Base-by-base conservation (phyloP, 2,113 vertebrate genomes). In the Anseranas semipalmata region DNA sequence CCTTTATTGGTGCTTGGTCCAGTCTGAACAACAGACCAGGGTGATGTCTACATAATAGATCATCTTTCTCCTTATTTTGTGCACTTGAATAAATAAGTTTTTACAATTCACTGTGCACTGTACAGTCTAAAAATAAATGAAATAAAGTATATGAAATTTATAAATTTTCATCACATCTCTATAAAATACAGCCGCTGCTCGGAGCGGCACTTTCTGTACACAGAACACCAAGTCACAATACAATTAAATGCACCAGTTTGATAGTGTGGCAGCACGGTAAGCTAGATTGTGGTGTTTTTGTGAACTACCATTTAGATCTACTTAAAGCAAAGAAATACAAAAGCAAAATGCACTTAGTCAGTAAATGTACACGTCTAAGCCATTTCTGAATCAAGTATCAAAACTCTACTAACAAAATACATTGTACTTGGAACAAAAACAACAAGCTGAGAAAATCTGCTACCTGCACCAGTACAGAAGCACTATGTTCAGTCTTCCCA, bases 41-140 rank as follows among this genome's bases (percentile, higher is more conserved):
- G 10, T 4, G 28, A 82, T n/a, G 71, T 48, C 59, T 43, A 46
- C 59, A 15, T 1, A 27, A 79, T 3, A 9, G 60, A 52, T 72
- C 78, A 14, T 56, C 71, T 86, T 87, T 28, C 87, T 75, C 81
- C 83, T 87, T 55, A 12, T 78, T 84, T 66, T 94, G 95, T 94
- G 89, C 95, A 95, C 91, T 92, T 46, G 2, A 97, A 98, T 97
- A 98, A 98, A 97, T 97, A 97, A 92, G 73, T 87, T 74, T 96
- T 81, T 72, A 91, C 86, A 92, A 91, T 96, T 96, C 79, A 89
- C 93, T 97, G 97, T 96, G 96, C 97, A 93, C 93, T 81, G 96
- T 95, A 97, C 91, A 93, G 92, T 86, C 93, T 95, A 97, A 98
- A 96, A 98, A 90, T 71, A 97, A 96, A 97, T 50, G 95, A 96